Base-by-base conservation (phyloP, 2,888 invertebrate genomes). In the Pocota personata region DNA sequence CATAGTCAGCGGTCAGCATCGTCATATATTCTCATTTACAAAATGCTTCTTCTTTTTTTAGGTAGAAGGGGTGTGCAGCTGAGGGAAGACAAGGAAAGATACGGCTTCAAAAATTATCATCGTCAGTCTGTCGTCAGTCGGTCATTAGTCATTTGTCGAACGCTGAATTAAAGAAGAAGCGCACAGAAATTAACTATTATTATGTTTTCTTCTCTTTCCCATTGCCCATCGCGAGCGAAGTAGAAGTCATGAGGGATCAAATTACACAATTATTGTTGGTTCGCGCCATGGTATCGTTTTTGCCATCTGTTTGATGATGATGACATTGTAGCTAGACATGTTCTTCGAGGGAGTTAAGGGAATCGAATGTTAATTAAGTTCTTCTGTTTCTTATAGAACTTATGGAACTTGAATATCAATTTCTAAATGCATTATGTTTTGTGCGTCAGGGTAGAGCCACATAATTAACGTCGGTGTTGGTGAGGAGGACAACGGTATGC, bases 11-110 rank as follows among this genome's bases (percentile, higher is more conserved):
- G 79, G 73, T 69, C 73, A 84, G 52, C 58, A 32, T 37, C 32
- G 66, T 55, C 80, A 82, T 86, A 86, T 80, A 80, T 86, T 86
- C 71, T 82, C 73, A 86, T 86, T 82, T 82, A 78, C 5, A 72
- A 72, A 66, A 52, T 71, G 80, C 40, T 79, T 69, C 48, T 72
- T 52, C 48, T 75, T 78, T 69, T 62, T 57, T 32, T 55, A 27
- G n/a, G 35, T 10, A 19, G 21, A 72, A 60, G 66, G 77, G 66
- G 64, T 77, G n/a, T 12, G 21, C 12, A 12, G 12, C 8, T 12
- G 21, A 14, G 24, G 46, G 69, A 35, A 35, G 30, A 21, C 16
- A 43, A 16, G 40, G 37, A 10, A 21, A 66, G 21, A 10, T 16
- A 46, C 46, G 30, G 67, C 79, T 57, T 30, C 24, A 57, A 35